A percentile compares a stretch with the other conserved stretches of the same genome.
Evolutionary conservation across 2,888 invertebrate genomes (phyloP).

Genomic region (Eupsilia transversa): DNA sequence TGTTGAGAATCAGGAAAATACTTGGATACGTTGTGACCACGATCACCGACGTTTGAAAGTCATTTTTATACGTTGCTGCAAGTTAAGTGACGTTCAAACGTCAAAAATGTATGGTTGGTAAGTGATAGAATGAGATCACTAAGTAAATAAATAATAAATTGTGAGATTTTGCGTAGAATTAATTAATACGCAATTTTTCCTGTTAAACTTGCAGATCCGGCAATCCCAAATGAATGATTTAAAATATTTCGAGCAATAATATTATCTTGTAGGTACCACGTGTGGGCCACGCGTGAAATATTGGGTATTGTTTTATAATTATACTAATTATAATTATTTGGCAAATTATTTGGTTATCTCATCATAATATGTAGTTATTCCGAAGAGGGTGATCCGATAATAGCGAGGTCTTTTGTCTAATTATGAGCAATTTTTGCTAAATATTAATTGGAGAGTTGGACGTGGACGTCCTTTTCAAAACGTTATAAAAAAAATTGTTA

Average conservation of each 20-base stretch:
- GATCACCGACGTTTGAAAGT: not conserved
- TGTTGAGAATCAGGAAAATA: not conserved
- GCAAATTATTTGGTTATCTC: slow-evolving; percentile 43
- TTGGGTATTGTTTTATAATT: slow-evolving; percentile 27
- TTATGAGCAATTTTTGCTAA: not conserved
- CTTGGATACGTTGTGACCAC: not conserved
- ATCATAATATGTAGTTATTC: not conserved
- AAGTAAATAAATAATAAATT: no score
- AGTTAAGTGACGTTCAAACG: no score
- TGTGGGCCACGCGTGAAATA: slow-evolving; percentile 30
- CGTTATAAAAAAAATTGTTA: no score
- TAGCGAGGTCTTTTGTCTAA: not conserved
- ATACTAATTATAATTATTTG: slow-evolving; percentile 32
- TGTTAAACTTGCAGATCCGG: not conserved
- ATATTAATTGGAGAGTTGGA: no score
- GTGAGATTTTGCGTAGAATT: no score
- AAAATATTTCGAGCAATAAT: not conserved
- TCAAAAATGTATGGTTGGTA: no score
- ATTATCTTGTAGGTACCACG: slow-evolving; percentile 36
- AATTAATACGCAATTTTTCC: not conserved
- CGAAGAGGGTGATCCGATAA: slow-evolving; percentile 5
- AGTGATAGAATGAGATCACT: no score
- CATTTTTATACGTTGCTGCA: no score
- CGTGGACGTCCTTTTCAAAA: no score
- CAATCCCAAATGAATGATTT: slow-evolving; percentile 17